Evolutionary conservation across 2,888 invertebrate genomes (phyloP), one percentile per base, ranked within the genome.

Genomic region (Tinea semifulvella): DNA sequence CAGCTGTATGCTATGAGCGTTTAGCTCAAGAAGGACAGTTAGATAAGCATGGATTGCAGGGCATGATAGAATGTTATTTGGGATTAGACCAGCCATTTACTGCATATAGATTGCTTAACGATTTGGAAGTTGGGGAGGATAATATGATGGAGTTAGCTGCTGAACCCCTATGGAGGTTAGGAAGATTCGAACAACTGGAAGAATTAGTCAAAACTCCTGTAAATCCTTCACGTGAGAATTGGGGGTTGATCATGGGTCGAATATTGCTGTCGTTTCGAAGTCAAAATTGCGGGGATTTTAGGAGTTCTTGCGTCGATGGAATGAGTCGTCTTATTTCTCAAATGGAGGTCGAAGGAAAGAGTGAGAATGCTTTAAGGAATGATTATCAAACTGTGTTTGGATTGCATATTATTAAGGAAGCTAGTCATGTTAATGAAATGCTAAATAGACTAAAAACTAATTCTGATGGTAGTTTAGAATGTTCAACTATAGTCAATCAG

Each of bases 151-250:
- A 86, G 49, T 66, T 88, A 46, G 82, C 94, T 46, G 89, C 93
- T 1, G 96, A 98, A 64, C 89, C 96, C 0, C 82, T 95, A 20
- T 95, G 96, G 94, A 87, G 93, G 45, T 77, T 98, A 16, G 90
- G 92, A 1, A 85, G 89, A 51, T 97, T 92, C 73, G 89, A 92
- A 16, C 88, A 91, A 51, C 75, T 97, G 6, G 88, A 91, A 11
- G 71, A 84, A 28, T 58, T 90, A 13, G 62, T 87, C 2, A 68
- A 81, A 11, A 76, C 73, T 52, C 77, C 84, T 6, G 79, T 85
- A 56, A n/a, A n/a, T n/a, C n/a, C n/a, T n/a, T 69, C 68, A 3
- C 69, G 75, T 47, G 79, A 80, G 52, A 86, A 85, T 57, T 94
- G 93, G 92, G 90, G 90, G 28, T 84, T 91, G 0, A 84, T 88